These are phyloP conservation scores for Hydrocynus forskahlii DNA, from an alignment of 2,797 vertebrate species.

Conservation along the genomic window DNA sequence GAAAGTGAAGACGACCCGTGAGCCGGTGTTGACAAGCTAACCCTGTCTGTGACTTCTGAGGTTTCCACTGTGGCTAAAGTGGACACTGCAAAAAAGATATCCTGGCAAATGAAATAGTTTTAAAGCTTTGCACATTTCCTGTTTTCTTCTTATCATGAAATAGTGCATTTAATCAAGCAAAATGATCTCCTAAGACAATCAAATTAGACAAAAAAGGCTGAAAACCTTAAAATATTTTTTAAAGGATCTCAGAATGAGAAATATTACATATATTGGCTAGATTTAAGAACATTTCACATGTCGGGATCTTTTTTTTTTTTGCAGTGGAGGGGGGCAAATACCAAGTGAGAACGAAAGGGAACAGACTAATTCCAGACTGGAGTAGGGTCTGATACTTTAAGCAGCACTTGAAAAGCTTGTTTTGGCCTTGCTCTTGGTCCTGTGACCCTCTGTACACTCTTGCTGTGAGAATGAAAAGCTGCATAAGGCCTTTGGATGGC, in stretches of 20 bases:
- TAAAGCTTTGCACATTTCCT: too few species aligned
- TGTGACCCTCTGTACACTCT: constrained; percentile 18
- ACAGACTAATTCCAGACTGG: constrained; percentile 34
- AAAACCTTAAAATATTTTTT: too few species aligned
- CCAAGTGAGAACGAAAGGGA: constrained; percentile 57
- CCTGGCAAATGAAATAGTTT: background rate
- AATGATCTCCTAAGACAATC: too few species aligned
- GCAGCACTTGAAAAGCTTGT: constrained; percentile 52
- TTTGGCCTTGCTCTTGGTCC: constrained; percentile 50
- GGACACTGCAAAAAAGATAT: background rate
- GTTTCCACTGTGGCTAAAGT: constrained; percentile 21
- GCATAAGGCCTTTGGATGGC: constrained; percentile 9
- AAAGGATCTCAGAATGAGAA: too few species aligned
- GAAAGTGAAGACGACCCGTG: constrained; percentile 72
- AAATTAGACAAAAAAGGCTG: too few species aligned
- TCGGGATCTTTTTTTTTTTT: too few species aligned
- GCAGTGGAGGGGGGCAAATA: background rate
- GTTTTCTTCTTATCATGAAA: too few species aligned
- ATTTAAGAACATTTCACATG: too few species aligned
- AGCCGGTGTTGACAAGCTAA: constrained; percentile 60
- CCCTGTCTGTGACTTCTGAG: constrained; percentile 38
- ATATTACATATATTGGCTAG: too few species aligned
- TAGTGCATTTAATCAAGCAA: too few species aligned
- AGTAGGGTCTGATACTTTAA: background rate
- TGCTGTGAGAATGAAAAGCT: constrained; percentile 14